Evolutionary conservation across 2,797 vertebrate genomes (phyloP).

Genomic region (Aeoliscus strigatus): DNA sequence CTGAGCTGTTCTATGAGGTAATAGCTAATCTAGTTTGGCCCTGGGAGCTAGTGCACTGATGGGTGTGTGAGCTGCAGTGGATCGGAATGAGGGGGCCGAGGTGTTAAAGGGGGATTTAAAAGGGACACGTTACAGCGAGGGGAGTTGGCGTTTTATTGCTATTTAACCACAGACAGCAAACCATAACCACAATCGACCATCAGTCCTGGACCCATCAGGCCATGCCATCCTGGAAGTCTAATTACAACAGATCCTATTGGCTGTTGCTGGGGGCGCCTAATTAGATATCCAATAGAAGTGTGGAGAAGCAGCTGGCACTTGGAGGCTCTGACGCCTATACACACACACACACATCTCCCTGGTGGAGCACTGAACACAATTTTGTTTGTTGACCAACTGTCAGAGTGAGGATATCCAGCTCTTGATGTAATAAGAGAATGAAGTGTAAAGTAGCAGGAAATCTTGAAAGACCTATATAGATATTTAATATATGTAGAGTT

Average conservation of each 20-base stretch:
- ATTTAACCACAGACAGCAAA: conserved; percentile 56
- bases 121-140: conserved; percentile 40
- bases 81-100: conserved; percentile 21
- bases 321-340: conserved; percentile 17
- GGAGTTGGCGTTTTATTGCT: conserved; percentile 62
- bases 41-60: conserved; percentile 27
- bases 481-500: no score
- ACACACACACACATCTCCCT: no score
- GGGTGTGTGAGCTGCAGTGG: conserved; percentile 39
- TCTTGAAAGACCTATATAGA: no score
- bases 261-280: conserved; percentile 54
- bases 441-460: no score
- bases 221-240: conserved; percentile 50
- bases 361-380: no score
- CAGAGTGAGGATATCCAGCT: no score
- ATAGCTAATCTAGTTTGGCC: conserved; percentile 48
- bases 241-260: conserved; percentile 64
- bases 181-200: conserved; percentile 55
- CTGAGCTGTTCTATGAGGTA: conserved; percentile 37
- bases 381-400: no score
- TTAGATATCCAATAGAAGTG: conserved; percentile 54
- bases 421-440: no score
- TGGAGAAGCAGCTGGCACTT: conserved; percentile 42
- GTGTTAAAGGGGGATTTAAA: conserved; percentile 24
- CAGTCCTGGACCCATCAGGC: conserved; percentile 41